Conservation (phyloP, 2,888 invertebrate genomes). For the Geophilus truncorum region DNA sequence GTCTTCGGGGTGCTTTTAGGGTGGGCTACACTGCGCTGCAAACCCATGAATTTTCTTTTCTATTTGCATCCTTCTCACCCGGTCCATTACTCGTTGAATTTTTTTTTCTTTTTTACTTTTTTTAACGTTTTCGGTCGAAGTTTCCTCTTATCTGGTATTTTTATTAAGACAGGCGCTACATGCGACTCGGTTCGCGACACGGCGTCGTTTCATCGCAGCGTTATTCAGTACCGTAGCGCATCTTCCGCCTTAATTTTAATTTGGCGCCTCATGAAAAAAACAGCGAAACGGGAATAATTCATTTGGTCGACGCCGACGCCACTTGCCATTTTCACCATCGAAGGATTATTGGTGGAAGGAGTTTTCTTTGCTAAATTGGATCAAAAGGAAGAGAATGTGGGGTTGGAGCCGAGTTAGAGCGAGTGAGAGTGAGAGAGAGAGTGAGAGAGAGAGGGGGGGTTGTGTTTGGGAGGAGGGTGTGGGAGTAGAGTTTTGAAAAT, state of each 20-base stretch:
- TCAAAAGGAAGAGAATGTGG: neutral
- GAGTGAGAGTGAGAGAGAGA: neutral
- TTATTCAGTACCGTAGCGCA: neutral
- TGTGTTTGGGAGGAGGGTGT: neutral
- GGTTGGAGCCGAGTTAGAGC: neutral
- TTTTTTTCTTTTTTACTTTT: too few species aligned
- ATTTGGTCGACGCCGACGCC: neutral
- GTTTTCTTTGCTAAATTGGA: neutral
- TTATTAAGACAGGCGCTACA: neutral
- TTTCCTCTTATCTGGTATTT: neutral
- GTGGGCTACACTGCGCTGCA: neutral
- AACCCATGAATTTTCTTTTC: neutral
- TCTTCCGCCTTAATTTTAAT: neutral
- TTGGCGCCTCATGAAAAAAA: neutral
- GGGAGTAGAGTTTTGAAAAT: slow-evolving; percentile 13
- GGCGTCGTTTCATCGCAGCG: neutral
- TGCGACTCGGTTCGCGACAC: neutral
- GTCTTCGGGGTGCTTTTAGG: neutral
- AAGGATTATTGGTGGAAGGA: neutral
- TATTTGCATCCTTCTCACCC: neutral
- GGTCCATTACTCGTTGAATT: neutral
- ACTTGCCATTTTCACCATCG: neutral
- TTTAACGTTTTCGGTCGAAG: neutral
- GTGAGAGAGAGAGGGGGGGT: too few species aligned
- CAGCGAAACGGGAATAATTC: neutral